A percentile compares a stretch with the other conserved stretches of the same genome.
These are phyloP conservation scores for Saguinus midas DNA, from an alignment of 2,113 vertebrate species.

Conservation along the genomic window DNA sequence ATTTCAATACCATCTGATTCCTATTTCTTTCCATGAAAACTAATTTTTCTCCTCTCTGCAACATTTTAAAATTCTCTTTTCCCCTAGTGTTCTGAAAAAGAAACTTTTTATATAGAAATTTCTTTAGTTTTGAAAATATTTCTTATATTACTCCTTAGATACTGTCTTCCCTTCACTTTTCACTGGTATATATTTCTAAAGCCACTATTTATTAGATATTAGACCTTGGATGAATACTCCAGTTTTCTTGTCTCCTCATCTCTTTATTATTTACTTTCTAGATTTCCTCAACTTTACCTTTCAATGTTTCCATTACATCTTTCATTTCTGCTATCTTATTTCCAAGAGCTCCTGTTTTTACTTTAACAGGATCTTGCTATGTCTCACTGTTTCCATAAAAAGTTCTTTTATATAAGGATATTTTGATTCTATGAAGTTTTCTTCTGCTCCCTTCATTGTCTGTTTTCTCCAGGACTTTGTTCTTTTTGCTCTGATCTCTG, in stretches of 20 bases:
- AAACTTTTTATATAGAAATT: not conserved
- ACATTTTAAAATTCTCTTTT: constrained; percentile 14
- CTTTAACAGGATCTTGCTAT: constrained; percentile 1
- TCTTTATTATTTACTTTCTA: not conserved
- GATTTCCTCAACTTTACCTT: not conserved
- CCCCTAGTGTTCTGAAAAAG: not conserved
- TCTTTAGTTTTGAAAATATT: not conserved
- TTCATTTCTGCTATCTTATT: constrained; percentile 21
- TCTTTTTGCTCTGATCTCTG: constrained; percentile 20
- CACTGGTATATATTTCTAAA: not conserved
- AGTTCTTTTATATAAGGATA: not conserved
- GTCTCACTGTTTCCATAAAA: not conserved
- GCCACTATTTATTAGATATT: not conserved
- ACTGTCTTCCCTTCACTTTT: not conserved
- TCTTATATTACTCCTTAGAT: not conserved
- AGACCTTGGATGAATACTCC: not conserved
- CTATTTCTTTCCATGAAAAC: not conserved
- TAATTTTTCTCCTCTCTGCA: not conserved
- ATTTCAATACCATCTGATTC: not conserved
- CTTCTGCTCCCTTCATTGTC: not conserved
- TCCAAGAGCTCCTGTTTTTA: not conserved
- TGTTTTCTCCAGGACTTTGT: not conserved
- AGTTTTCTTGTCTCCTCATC: not conserved
- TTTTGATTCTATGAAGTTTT: constrained; percentile 7
- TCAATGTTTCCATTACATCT: not conserved